Evolutionary conservation across 2,888 invertebrate species (phyloP).

Genomic region (Polietes domitor): DNA sequence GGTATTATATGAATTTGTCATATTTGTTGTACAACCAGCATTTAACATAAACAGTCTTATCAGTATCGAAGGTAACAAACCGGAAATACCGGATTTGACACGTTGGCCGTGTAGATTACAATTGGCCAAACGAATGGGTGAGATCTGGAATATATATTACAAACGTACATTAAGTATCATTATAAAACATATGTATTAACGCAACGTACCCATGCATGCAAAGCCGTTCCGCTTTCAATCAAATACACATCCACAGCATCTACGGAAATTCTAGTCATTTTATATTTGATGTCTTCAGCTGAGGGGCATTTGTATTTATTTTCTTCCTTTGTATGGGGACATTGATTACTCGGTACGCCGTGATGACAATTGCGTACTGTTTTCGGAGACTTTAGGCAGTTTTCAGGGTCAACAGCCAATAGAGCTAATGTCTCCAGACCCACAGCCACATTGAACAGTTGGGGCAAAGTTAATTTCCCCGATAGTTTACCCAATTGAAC

Average conservation of each 20-base stretch:
- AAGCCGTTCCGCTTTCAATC: slow-evolving; percentile 92
- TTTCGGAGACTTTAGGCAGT: slow-evolving; percentile 92
- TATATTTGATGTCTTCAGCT: slow-evolving; percentile 93
- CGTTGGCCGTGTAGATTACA: slow-evolving; percentile 98
- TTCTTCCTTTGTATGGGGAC: slow-evolving; percentile 86
- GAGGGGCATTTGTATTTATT: slow-evolving; percentile 90
- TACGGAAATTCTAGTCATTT: slow-evolving; percentile 93
- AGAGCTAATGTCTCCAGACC: slow-evolving; percentile 94
- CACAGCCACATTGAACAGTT: slow-evolving; percentile 92
- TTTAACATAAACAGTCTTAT: slow-evolving; percentile 86
- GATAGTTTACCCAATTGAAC: slow-evolving; percentile 95
- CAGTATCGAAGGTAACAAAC: slow-evolving; percentile 89
- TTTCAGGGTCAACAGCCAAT: slow-evolving; percentile 93
- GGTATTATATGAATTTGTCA: slow-evolving; percentile 83
- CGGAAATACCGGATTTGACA: slow-evolving; percentile 94
- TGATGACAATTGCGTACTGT: slow-evolving; percentile 90
- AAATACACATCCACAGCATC: slow-evolving; percentile 95
- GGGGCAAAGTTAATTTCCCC: slow-evolving; percentile 94
- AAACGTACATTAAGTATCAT: background rate
- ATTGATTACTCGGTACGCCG: slow-evolving; percentile 86
- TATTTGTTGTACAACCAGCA: slow-evolving; percentile 80
- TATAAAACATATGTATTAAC: background rate
- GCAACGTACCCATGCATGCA: slow-evolving; percentile 88
- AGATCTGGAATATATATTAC: slow-evolving; percentile 82
- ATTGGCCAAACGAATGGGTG: slow-evolving; percentile 92